Evolutionary conservation across 2,113 vertebrate genomes (phyloP).

Genomic region (Pseudopodoces humilis): DNA sequence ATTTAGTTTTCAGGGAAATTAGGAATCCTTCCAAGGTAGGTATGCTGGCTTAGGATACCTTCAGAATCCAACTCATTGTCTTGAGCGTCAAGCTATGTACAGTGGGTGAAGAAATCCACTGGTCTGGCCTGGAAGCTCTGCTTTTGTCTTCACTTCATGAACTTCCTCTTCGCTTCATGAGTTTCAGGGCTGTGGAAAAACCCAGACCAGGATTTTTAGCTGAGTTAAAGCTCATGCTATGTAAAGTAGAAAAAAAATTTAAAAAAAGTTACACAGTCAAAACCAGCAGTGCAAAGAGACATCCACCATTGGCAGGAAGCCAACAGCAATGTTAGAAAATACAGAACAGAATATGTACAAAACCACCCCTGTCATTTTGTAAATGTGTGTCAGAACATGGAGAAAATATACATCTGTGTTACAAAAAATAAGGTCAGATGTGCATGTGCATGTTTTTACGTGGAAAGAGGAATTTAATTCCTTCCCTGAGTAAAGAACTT

Average conservation of each 20-base stretch:
- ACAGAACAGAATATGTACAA: not conserved
- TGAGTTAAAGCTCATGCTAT: not conserved
- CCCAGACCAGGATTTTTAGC: not conserved
- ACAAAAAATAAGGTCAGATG: not conserved
- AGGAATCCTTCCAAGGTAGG: not conserved
- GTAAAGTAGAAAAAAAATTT: not conserved
- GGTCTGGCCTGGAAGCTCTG: not conserved
- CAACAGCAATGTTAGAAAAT: not conserved
- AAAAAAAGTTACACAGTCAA: not conserved
- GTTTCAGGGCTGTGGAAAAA: not conserved
- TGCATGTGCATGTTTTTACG: not conserved
- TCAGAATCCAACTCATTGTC: not conserved
- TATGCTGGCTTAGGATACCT: not conserved
- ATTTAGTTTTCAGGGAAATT: conserved; percentile 12
- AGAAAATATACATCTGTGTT: not conserved
- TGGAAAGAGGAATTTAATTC: not conserved
- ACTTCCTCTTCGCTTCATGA: not conserved
- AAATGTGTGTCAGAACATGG: not conserved
- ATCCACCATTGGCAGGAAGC: not conserved
- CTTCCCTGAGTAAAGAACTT: not conserved
- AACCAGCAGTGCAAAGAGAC: not conserved
- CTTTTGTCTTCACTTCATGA: not conserved
- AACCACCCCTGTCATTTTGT: not conserved
- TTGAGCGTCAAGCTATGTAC: not conserved
- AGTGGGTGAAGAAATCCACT: not conserved